Evolutionary conservation across 2,888 invertebrate species (phyloP).

Genomic region (Teleogryllus oceanicus): DNA sequence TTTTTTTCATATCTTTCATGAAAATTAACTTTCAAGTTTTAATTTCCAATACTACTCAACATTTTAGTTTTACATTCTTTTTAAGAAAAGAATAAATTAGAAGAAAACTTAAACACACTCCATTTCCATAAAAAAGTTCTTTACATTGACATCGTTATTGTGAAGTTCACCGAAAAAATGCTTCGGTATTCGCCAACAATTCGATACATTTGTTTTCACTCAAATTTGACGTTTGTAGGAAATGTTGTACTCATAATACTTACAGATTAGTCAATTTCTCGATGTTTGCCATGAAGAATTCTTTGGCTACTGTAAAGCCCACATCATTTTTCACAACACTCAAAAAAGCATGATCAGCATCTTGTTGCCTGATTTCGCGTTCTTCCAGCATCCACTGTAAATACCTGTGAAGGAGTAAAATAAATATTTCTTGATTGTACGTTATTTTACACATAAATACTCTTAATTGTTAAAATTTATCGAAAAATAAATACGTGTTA

Average conservation of each 20-base stretch:
- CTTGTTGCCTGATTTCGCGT: constrained; percentile 68
- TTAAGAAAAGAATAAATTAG: too few species aligned
- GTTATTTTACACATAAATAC: too few species aligned
- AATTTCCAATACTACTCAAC: too few species aligned
- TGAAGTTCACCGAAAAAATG: too few species aligned
- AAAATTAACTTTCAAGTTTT: too few species aligned
- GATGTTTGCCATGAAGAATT: constrained; percentile 66
- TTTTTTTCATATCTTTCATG: too few species aligned
- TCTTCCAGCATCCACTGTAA: constrained; percentile 62
- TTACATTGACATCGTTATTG: too few species aligned
- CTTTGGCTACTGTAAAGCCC: constrained; percentile 69
- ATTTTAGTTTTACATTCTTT: too few species aligned
- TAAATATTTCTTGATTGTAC: not conserved
- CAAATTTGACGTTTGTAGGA: not conserved
- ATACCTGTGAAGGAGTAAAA: constrained; percentile 53
- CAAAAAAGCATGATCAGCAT: constrained; percentile 60
- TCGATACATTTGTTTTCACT: not conserved
- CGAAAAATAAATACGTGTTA: not conserved
- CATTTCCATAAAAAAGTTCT: too few species aligned
- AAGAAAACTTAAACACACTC: too few species aligned
- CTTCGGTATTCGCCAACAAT: too few species aligned
- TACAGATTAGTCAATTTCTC: constrained; percentile 62
- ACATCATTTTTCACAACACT: constrained; percentile 59
- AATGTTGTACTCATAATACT: constrained; percentile 45
- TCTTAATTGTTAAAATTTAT: not conserved